Base-by-base conservation (phyloP, 2,888 invertebrate genomes). In the Autographa gamma region DNA sequence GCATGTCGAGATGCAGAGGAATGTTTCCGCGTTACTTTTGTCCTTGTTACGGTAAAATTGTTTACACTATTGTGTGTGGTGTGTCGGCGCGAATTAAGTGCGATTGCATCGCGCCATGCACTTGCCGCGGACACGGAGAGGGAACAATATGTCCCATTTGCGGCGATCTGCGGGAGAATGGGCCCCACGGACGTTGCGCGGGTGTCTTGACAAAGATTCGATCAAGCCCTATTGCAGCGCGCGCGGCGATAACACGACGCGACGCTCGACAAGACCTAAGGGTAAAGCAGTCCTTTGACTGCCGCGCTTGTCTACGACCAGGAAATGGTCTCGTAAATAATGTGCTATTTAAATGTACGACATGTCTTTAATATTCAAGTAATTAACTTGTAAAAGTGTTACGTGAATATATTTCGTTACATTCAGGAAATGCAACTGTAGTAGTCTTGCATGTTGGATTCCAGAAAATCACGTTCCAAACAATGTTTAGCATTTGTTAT, bases 1-100 rank as follows among this genome's bases (percentile, higher is more conserved):
- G 80, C 84, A 83, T 76, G 82, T 77, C 77, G 80, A 87, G 83
- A 85, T 84, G 83, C 78, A 76, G 73, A 79, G 86, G 85, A 87
- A 86, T 83, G 85, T 88, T 90, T 87, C 88, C 87, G 86, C 82
- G 83, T 85, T 88, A 85, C 86, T 88, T 86, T 89, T 88, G 87
- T 89, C 88, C 87, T 88, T 85, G 83, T 84, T 85, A 76, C 82
- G 77, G 80, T 77, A 76, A 86, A 81, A 87, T 86, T 87, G 87
- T 88, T 89, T 89, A 85, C 85, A 85, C 86, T 80, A 88, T 87
- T 86, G 86, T 88, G 79, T 79, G 80, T 80, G 81, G 85, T 73
- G 77, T 85, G 73, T 78, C 73, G 74, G 78, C 70, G 83, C 69
- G 78, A 83, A 83, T 80, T 81, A 73, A 80, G 84, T 81, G 84